These are phyloP conservation scores for Tipula confusa DNA, from an alignment of 2,888 invertebrate species.

Conservation along the genomic window DNA sequence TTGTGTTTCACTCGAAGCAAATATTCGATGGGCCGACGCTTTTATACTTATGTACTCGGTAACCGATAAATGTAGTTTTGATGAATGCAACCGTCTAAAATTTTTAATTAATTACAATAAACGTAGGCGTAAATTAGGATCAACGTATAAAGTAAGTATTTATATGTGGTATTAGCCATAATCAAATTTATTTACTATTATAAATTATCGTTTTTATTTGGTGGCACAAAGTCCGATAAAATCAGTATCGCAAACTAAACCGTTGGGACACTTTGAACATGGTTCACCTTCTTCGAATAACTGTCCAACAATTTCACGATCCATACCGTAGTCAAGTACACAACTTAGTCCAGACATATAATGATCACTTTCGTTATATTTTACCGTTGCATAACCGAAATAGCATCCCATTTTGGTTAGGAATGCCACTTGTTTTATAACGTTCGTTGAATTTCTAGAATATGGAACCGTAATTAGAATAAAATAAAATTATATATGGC, in stretches of 20 bases:
- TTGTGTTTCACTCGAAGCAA: slow-evolving; percentile 65
- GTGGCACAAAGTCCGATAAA: neutral
- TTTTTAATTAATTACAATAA: slow-evolving; percentile 79
- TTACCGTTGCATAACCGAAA: neutral
- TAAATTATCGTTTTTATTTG: too few relatives aligned
- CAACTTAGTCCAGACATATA: neutral
- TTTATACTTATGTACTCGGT: slow-evolving; percentile 83
- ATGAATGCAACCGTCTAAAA: slow-evolving; percentile 76
- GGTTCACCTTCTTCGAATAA: neutral
- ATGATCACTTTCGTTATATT: neutral
- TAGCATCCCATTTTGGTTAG: neutral
- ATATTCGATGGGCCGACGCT: slow-evolving; percentile 85
- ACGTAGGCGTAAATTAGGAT: slow-evolving; percentile 61
- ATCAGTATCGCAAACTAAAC: neutral
- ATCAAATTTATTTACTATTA: too few relatives aligned
- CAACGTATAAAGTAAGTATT: slow-evolving; percentile 54
- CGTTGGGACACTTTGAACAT: neutral
- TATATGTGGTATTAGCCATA: too few relatives aligned
- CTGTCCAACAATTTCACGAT: neutral
- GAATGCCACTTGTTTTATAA: neutral
- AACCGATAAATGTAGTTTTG: slow-evolving; percentile 84
- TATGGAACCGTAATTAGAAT: neutral
- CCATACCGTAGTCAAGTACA: neutral
- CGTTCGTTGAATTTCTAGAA: neutral
- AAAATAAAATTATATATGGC: neutral